These are phyloP conservation scores for Phylloscopus whistleri DNA, from an alignment of 2,113 vertebrate genomes.

Conservation along the genomic window DNA sequence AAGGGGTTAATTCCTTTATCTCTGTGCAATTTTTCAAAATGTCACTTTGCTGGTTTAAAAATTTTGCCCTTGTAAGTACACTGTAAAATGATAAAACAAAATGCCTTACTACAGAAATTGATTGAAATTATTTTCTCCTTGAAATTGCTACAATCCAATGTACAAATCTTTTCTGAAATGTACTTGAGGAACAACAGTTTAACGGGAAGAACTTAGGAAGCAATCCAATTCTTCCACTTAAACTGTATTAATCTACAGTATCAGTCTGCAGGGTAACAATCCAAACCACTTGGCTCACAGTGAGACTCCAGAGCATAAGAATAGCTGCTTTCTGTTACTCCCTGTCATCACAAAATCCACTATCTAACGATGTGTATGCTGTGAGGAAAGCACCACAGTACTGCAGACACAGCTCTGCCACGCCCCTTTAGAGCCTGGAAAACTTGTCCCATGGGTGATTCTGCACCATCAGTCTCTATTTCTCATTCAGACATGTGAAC, in stretches of 20 bases:
- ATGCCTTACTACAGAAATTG: background rate
- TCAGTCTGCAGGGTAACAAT: background rate
- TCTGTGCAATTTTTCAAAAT: background rate
- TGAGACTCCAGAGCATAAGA: background rate
- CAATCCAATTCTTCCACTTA: background rate
- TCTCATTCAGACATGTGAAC: background rate
- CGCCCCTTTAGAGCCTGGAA: background rate
- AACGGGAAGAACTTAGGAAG: background rate
- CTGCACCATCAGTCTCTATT: background rate
- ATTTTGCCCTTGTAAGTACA: background rate
- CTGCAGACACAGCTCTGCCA: background rate
- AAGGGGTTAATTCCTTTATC: background rate
- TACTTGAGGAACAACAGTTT: background rate
- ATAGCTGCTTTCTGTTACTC: conserved; percentile 3
- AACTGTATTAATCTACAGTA: background rate
- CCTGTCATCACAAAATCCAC: background rate
- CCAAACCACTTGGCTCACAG: conserved; percentile 14
- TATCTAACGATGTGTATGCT: background rate
- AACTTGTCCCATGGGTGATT: background rate
- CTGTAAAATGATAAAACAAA: background rate
- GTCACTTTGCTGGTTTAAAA: background rate
- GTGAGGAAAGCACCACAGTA: background rate
- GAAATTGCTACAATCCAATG: background rate
- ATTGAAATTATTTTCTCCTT: background rate
- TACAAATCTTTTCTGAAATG: background rate